Conservation (phyloP, 2,888 invertebrate genomes). For the Incurvaria masculella region DNA sequence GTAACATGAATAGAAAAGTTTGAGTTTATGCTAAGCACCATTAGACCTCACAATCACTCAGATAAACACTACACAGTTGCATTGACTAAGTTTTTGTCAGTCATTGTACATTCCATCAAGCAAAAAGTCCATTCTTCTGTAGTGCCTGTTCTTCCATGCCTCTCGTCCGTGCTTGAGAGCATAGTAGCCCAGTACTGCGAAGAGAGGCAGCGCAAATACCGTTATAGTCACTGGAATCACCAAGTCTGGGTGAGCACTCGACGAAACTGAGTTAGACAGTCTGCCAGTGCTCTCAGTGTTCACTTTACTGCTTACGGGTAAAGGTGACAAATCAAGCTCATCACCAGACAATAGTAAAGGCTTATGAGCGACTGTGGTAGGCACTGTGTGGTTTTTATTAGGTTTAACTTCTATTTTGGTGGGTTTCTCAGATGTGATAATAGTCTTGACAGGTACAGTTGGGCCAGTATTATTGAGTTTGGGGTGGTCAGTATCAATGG, state of each 20-base stretch:
- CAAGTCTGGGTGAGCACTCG: conserved; percentile 56
- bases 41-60: too few relatives aligned
- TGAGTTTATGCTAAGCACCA: too few relatives aligned
- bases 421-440: not conserved
- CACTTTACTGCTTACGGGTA: conserved; percentile 19
- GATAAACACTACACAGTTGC: too few relatives aligned
- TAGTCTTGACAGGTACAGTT: not conserved
- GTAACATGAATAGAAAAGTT: too few relatives aligned
- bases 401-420: not conserved
- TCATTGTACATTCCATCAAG: conserved; percentile 90
- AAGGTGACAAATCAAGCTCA: conserved; percentile 20
- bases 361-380: conserved; percentile 21
- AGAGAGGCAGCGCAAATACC: conserved; percentile 70
- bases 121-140: conserved; percentile 83
- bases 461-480: too few relatives aligned
- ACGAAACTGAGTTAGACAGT: conserved; percentile 13
- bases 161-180: conserved; percentile 70
- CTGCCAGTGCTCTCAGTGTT: conserved; percentile 13
- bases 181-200: conserved; percentile 65
- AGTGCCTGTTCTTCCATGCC: conserved; percentile 83
- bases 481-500: too few relatives aligned
- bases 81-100: conserved; percentile 35
- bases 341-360: conserved; percentile 31
- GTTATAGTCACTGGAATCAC: conserved; percentile 72
- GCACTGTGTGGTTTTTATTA: not conserved